Percentiles rank a stretch among this genome's conserved stretches.
Evolutionary conservation across 2,797 vertebrate species (phyloP).

Genomic region (Coregonus sp.): DNA sequence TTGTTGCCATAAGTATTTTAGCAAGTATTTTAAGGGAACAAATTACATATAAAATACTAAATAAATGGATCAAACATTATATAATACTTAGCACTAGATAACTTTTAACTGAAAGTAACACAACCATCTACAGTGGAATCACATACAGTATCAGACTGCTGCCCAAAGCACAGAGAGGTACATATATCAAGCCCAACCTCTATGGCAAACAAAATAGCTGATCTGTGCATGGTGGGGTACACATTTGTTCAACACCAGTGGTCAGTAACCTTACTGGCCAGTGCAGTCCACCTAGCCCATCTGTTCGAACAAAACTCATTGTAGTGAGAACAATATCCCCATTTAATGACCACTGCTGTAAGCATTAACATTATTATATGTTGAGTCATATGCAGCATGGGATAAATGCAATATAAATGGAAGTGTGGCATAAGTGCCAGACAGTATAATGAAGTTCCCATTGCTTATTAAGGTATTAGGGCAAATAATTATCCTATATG

Average conservation of each 20-base stretch:
- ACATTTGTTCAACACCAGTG: constrained; percentile 4
- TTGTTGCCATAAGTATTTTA: too few species aligned
- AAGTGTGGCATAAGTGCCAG: not conserved
- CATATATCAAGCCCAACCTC: not conserved
- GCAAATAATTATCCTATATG: not conserved
- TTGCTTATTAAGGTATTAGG: not conserved
- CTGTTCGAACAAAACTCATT: not conserved
- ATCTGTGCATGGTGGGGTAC: not conserved
- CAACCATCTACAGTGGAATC: not conserved
- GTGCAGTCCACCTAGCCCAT: constrained; percentile 1
- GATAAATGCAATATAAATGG: not conserved
- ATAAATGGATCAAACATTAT: too few species aligned
- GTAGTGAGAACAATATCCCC: not conserved
- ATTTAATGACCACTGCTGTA: not conserved
- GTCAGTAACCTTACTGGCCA: not conserved
- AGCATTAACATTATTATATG: not conserved
- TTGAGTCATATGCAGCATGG: not conserved
- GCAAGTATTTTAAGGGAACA: too few species aligned
- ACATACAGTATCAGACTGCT: not conserved
- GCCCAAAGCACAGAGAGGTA: not conserved
- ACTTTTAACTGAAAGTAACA: not conserved
- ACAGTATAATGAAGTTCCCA: not conserved
- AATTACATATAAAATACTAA: too few species aligned
- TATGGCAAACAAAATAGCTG: not conserved
- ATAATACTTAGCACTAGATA: not conserved